Evolutionary conservation across 35 echinoderm and acorn worm species (phyloP), one percentile per base, ranked within the genome.

Genomic region (Anneissia japonica): DNA sequence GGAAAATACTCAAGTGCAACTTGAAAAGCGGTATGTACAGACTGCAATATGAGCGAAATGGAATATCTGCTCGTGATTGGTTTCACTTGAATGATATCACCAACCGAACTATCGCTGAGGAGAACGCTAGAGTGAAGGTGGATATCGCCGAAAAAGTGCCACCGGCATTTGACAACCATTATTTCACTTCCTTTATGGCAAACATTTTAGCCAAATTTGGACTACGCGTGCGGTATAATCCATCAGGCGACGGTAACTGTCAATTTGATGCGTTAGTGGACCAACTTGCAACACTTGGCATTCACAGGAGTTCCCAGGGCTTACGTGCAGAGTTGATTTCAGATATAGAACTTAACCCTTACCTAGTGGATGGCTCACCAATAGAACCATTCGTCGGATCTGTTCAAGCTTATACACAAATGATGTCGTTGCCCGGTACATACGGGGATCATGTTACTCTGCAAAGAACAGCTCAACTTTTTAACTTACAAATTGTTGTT

Each of bases 391-490:
- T 64, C 34, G 31, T 74, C 10, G 31, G 35, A 10, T 35, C 35
- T 5, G 32, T 37, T 77, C 0, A 28, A 29, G n/a, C 30, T 4
- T 85, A 85, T 38, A 32, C 33, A 55, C 13, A 73, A 16, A 17
- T 21, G 36, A 85, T 85, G 51, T 0, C 28, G n/a, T 17, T 31
- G 21, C 21, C 43, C 38, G 64, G 83, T 38, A 85, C 83, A 30
- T 85, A 6, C 72, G 64, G 51, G 0, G 83, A 75, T 55, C 83
- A 85, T 38, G 33, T 85, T 5, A 85, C 83, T 31, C 46, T 85
- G 0, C 46, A 74, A 23, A 35, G 51, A 85, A 74, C 38, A 31
- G 46, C 46, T 38, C 30, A 75, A 72, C 26, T 85, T 32, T 85
- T 74, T 31, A 74, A 84, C 35, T 37, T 84, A 31, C 82, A 84